phyloP scores from a whole-genome alignment of 2,113 vertebrate species.

The Daphoenositta chrysoptera region DNA sequence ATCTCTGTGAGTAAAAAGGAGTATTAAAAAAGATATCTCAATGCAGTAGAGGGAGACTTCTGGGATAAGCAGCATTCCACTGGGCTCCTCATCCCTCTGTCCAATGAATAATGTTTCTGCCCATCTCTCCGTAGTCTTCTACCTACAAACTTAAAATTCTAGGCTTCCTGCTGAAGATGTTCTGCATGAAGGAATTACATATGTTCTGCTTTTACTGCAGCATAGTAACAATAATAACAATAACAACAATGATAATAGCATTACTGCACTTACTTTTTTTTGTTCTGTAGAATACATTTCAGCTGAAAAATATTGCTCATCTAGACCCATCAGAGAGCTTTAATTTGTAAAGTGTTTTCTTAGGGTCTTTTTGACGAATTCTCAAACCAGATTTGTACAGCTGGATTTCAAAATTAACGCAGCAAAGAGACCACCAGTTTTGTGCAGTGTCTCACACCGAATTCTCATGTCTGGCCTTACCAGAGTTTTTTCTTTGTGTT shows the following conservation, averaged over 20 bases:
- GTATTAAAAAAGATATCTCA: neutral
- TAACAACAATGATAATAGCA: neutral
- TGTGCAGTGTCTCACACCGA: neutral
- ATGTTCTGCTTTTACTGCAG: neutral
- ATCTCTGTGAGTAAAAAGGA: neutral
- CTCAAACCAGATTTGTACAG: neutral
- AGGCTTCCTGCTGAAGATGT: neutral
- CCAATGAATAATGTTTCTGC: neutral
- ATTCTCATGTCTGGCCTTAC: neutral
- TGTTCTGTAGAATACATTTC: neutral
- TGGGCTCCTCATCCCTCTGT: neutral
- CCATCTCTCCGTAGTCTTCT: neutral
- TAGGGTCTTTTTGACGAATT: neutral
- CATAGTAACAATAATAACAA: neutral
- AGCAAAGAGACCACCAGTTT: neutral
- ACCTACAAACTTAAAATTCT: neutral
- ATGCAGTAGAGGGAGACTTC: neutral
- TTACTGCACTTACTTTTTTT: neutral
- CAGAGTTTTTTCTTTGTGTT: conserved; percentile 5
- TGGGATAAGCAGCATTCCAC: neutral
- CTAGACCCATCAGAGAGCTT: neutral
- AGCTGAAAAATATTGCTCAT: neutral
- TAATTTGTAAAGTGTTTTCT: neutral
- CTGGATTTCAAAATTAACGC: neutral
- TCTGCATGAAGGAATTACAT: neutral